phyloP scores from a whole-genome alignment of 2,797 vertebrate genomes.

The Eptatretus atami region DNA sequence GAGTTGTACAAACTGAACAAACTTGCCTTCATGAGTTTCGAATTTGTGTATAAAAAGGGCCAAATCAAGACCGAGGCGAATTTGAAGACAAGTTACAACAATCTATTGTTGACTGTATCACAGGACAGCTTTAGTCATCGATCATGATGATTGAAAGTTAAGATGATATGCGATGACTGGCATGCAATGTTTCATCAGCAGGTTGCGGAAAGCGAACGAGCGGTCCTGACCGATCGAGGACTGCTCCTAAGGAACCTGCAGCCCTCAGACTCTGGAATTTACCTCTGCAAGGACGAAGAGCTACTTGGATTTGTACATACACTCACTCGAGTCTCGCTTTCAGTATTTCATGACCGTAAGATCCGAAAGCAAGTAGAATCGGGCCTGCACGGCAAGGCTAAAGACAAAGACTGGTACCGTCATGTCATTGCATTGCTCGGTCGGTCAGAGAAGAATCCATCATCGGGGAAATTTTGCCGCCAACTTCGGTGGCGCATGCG shows the following conservation, averaged over 20 bases:
- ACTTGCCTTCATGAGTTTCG: no score
- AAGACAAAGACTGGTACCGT: neutral
- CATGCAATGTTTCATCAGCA: neutral
- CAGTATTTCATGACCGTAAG: neutral
- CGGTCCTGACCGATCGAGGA: neutral
- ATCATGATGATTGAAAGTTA: no score
- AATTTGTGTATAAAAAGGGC: no score
- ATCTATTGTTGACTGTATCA: no score
- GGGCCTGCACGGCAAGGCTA: neutral
- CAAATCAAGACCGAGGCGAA: no score
- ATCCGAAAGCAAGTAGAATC: neutral
- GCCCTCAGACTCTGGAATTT: constrained; percentile 1
- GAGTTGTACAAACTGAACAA: no score
- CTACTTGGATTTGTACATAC: neutral
- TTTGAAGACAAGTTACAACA: no score
- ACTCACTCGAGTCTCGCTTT: constrained; percentile 1
- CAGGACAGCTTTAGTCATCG: no score
- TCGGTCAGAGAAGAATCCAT: neutral
- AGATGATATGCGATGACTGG: no score
- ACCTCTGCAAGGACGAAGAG: constrained; percentile 3
- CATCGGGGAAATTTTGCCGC: no score
- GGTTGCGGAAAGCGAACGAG: neutral
- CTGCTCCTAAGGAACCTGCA: constrained; percentile 2
- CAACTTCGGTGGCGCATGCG: no score
- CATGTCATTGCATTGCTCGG: neutral